A percentile compares a stretch with the other conserved stretches of the same genome.
phyloP scores from a whole-genome alignment of 35 echinoderm and acorn worm genomes.

The Apostichopus parvimensis region DNA sequence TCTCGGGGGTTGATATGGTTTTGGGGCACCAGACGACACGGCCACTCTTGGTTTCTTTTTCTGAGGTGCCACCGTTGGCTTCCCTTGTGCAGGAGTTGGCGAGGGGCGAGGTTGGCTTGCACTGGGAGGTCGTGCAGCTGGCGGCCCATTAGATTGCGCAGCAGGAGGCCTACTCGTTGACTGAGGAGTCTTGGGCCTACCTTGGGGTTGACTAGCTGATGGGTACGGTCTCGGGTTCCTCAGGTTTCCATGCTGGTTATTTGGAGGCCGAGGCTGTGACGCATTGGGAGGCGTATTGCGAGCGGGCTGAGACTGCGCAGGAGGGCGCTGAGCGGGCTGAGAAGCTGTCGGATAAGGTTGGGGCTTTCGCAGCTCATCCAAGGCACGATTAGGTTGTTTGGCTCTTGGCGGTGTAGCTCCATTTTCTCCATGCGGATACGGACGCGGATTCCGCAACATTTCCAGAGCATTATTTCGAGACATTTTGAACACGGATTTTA shows the following conservation, averaged over 20 bases:
- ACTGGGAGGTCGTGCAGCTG: neutral
- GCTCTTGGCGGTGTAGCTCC: conserved; percentile 7
- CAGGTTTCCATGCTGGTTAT: neutral
- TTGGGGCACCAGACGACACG: conserved; percentile 25
- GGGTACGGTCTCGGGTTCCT: conserved; percentile 27
- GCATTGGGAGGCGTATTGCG: conserved; percentile 34
- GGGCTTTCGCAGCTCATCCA: conserved; percentile 31
- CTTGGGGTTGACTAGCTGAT: conserved; percentile 18
- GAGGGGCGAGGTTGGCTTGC: conserved; percentile 28
- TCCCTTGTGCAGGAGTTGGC: conserved; percentile 10
- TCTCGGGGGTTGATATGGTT: conserved; percentile 39
- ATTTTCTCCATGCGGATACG: conserved; percentile 35
- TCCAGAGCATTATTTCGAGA: conserved; percentile 44
- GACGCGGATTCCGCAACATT: conserved; percentile 30
- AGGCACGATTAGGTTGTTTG: conserved; percentile 40
- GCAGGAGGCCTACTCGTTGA: neutral
- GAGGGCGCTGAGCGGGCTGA: conserved; percentile 7
- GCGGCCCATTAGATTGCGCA: neutral
- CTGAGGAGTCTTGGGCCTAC: conserved; percentile 9
- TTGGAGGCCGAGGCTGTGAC: conserved; percentile 10
- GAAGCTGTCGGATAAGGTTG: conserved; percentile 25
- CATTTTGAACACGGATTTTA: neutral
- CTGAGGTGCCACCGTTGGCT: conserved; percentile 4
- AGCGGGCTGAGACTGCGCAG: neutral
- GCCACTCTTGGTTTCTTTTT: conserved; percentile 37